Conservation (phyloP, 1,140 invertebrate species). For the Tetragnatha versicolor region DNA sequence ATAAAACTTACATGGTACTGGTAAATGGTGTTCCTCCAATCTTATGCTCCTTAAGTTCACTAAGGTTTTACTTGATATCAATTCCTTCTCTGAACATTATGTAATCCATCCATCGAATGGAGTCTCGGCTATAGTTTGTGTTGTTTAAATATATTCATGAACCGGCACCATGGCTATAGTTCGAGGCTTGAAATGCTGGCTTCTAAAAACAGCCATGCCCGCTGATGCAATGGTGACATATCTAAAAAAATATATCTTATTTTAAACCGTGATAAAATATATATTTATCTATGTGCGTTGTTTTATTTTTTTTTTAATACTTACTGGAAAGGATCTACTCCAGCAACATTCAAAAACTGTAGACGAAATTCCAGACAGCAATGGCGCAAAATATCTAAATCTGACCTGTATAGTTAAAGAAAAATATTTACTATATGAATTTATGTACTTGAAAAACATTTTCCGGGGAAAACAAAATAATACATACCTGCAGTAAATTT, state of each 20-base stretch:
- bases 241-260: too few species aligned
- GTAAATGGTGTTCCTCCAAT: neutral
- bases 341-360: neutral
- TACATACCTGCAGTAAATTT: neutral
- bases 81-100: neutral
- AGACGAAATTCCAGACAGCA: slow-evolving; percentile 28
- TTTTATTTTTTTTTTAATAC: too few species aligned
- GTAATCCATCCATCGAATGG: slow-evolving; percentile 37
- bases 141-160: slow-evolving; percentile 14
- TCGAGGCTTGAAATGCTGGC: neutral
- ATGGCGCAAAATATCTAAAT: slow-evolving; percentile 28
- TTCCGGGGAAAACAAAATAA: too few species aligned
- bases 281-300: too few species aligned
- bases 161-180: slow-evolving; percentile 33
- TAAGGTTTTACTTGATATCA: slow-evolving; percentile 11
- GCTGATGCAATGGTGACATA: slow-evolving; percentile 28
- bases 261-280: too few species aligned
- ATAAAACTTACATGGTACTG: too few species aligned
- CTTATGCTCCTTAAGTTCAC: neutral
- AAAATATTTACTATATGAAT: too few species aligned
- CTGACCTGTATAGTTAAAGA: slow-evolving; percentile 17
- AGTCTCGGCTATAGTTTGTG: neutral
- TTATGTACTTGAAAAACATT: too few species aligned
- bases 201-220: slow-evolving; percentile 27
- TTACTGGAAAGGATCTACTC: slow-evolving; percentile 37